phyloP scores from a whole-genome alignment of 2,113 vertebrate species.

The Chionomys nivalis region DNA sequence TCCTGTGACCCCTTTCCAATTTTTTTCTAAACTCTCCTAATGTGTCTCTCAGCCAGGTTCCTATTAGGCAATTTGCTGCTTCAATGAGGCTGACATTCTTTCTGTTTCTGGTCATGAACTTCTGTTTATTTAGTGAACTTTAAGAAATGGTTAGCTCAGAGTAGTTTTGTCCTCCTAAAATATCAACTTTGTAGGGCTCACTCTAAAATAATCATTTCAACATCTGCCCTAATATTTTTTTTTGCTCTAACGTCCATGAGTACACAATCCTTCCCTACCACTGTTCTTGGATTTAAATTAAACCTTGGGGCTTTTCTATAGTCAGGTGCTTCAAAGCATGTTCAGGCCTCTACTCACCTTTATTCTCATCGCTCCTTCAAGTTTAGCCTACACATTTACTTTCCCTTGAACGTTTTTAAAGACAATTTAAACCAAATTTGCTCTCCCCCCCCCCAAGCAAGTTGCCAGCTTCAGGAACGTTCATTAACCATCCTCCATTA shows the following conservation, averaged over 20 bases:
- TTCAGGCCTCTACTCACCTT: background rate
- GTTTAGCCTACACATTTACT: background rate
- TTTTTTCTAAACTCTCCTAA: background rate
- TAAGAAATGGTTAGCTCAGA: background rate
- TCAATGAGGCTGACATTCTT: background rate
- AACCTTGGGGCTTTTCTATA: background rate
- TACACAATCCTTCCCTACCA: background rate
- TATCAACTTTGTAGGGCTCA: background rate
- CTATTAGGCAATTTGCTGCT: background rate
- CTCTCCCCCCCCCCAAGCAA: background rate
- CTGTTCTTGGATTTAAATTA: background rate
- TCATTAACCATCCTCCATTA: background rate
- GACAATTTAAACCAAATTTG: background rate
- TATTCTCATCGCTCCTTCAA: background rate
- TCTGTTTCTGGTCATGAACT: background rate
- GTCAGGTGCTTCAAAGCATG: background rate
- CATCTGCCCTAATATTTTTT: background rate
- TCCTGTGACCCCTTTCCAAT: background rate
- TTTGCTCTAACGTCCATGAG: background rate
- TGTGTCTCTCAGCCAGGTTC: background rate
- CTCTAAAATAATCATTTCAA: background rate
- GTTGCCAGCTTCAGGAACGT: background rate
- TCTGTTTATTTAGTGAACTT: background rate
- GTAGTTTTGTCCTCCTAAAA: background rate
- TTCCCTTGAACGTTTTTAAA: background rate